A percentile compares a stretch with the other conserved stretches of the same genome.
Conservation (phyloP, 1,140 invertebrate species). For the Anagrus nilaparvatae region DNA sequence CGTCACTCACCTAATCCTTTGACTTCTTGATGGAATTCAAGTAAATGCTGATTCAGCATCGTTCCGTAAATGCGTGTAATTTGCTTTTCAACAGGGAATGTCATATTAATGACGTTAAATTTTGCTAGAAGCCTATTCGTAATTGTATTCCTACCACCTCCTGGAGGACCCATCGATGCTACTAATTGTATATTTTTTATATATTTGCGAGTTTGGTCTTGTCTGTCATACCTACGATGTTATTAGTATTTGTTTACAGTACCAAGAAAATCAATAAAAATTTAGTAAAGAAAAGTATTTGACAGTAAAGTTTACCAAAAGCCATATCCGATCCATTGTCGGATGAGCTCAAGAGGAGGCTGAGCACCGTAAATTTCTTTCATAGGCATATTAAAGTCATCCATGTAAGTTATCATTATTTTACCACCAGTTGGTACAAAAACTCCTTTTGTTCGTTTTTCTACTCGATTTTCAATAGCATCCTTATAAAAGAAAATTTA, state of each 20-base stretch:
- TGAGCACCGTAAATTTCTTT: conserved; percentile 78
- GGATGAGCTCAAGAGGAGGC: conserved; percentile 71
- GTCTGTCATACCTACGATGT: conserved; percentile 50
- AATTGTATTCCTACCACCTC: conserved; percentile 67
- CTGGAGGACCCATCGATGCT: conserved; percentile 69
- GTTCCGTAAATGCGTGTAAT: conserved; percentile 71
- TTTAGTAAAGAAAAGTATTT: not conserved
- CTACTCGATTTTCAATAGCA: conserved; percentile 66
- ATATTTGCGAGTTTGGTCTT: conserved; percentile 62
- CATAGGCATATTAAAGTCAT: conserved; percentile 86
- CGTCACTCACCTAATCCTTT: conserved; percentile 49
- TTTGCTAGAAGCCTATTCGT: conserved; percentile 63
- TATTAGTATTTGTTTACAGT: no score
- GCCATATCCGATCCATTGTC: conserved; percentile 78
- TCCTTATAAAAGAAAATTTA: no score
- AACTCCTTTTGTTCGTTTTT: conserved; percentile 74
- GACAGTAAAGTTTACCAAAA: conserved; percentile 54
- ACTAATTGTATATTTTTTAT: conserved; percentile 65
- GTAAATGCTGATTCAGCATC: conserved; percentile 70
- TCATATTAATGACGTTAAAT: conserved; percentile 75
- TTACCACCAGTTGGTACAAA: conserved; percentile 65
- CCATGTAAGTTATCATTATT: conserved; percentile 72
- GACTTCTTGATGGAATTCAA: conserved; percentile 66
- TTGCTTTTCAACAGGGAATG: conserved; percentile 66
- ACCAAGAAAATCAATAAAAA: no score